Percentiles rank a stretch among this genome's conserved stretches.
Conservation (phyloP, 2,888 invertebrate genomes). For the Timema podura region DNA sequence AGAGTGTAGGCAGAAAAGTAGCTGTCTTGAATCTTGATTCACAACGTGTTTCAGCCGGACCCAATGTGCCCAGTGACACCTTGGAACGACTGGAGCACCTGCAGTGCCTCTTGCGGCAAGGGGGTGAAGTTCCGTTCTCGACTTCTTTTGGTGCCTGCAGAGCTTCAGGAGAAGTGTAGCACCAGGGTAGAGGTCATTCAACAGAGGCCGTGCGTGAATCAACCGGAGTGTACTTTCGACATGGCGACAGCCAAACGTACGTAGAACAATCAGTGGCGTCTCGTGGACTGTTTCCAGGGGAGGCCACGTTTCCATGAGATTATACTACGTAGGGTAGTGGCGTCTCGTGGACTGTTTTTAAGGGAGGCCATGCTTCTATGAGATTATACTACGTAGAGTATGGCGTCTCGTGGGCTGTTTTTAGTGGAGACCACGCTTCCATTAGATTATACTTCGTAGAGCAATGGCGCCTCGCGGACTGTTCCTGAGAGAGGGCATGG, state of each 20-base stretch:
- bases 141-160: constrained; percentile 62
- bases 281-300: no score
- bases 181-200: constrained; percentile 68
- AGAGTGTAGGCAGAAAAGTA: no score
- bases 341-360: no score
- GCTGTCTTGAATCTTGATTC: background rate
- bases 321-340: no score
- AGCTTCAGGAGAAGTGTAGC: constrained; percentile 61
- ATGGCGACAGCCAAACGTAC: constrained; percentile 73
- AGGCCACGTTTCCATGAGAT: no score
- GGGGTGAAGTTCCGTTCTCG: constrained; percentile 73
- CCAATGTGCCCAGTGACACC: constrained; percentile 65
- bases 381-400: no score
- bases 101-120: constrained; percentile 82
- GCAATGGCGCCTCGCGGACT: no score
- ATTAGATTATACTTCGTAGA: no score
- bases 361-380: no score
- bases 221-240: constrained; percentile 65
- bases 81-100: constrained; percentile 92
- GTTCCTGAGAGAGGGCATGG: no score
- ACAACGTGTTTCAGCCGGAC: constrained; percentile 39
- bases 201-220: constrained; percentile 65
- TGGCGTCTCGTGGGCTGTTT: no score
- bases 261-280: constrained; percentile 27
- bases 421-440: no score